These are phyloP conservation scores for Acrocyrtus sp. DNA, from an alignment of 2,888 invertebrate species.

Conservation along the genomic window DNA sequence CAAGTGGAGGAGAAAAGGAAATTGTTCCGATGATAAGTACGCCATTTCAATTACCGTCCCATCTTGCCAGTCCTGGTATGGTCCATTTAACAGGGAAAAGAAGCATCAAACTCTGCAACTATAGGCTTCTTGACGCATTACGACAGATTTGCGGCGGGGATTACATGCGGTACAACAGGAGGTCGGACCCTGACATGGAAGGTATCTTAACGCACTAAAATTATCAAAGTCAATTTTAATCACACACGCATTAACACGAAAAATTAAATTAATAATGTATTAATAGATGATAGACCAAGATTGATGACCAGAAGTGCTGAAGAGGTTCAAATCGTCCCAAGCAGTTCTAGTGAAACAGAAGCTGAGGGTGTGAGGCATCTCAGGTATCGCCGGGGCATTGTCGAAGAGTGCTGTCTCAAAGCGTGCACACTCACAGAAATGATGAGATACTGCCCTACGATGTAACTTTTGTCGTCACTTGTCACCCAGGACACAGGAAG, in stretches of 20 bases:
- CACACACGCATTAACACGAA: too few relatives aligned
- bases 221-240: too few relatives aligned
- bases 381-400: background rate
- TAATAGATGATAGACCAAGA: background rate
- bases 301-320: too few relatives aligned
- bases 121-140: slow-evolving; percentile 46
- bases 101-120: slow-evolving; percentile 51
- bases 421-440: background rate
- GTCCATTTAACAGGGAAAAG: slow-evolving; percentile 16
- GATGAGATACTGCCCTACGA: background rate
- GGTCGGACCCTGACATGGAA: slow-evolving; percentile 52
- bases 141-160: slow-evolving; percentile 37
- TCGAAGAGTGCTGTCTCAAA: background rate
- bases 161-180: slow-evolving; percentile 25
- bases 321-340: background rate
- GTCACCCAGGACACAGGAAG: too few relatives aligned
- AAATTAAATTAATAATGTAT: too few relatives aligned
- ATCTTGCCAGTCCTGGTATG: too few relatives aligned
- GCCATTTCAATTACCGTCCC: background rate
- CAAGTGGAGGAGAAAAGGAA: background rate
- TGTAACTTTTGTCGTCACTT: too few relatives aligned
- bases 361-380: background rate
- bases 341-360: background rate
- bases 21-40: background rate
- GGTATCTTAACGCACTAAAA: too few relatives aligned